Percentiles rank a stretch among this genome's conserved stretches.
phyloP scores from a whole-genome alignment of 2,113 vertebrate genomes.

The Pongo abelii region DNA sequence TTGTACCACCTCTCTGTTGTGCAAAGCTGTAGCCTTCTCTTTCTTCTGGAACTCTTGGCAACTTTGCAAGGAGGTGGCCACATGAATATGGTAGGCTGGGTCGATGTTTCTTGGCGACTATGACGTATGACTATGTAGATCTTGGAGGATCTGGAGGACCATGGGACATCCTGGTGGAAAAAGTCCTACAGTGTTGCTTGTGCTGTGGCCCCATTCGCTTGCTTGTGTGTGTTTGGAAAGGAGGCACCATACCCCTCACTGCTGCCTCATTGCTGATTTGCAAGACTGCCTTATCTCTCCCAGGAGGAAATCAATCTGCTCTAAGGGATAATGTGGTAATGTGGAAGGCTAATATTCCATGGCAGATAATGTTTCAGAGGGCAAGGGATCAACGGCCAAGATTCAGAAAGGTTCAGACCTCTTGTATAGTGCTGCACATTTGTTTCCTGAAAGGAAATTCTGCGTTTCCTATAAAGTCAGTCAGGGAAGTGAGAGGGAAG shows the following conservation, averaged over 20 bases:
- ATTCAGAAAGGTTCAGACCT: background rate
- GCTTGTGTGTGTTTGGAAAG: too few relatives aligned
- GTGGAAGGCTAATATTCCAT: background rate
- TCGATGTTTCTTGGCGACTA: background rate
- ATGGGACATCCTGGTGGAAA: rapidly evolving
- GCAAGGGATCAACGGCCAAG: background rate
- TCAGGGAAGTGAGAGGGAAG: background rate
- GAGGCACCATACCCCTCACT: rapidly evolving
- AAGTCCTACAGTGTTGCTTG: background rate
- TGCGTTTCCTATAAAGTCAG: background rate
- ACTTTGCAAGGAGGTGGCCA: background rate
- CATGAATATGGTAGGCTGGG: too few relatives aligned
- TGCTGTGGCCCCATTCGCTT: background rate
- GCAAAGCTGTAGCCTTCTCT: background rate
- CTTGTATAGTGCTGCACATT: background rate
- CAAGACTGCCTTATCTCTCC: background rate
- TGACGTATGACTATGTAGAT: background rate
- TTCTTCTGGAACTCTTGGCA: background rate
- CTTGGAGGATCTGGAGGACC: background rate
- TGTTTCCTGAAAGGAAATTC: background rate
- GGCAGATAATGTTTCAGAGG: background rate
- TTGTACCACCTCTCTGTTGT: background rate
- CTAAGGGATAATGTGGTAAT: background rate
- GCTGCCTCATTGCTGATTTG: background rate
- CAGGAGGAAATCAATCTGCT: rapidly evolving